Evolutionary conservation across 2,113 vertebrate species (phyloP).

Genomic region (Dascyllus trimaculatus): DNA sequence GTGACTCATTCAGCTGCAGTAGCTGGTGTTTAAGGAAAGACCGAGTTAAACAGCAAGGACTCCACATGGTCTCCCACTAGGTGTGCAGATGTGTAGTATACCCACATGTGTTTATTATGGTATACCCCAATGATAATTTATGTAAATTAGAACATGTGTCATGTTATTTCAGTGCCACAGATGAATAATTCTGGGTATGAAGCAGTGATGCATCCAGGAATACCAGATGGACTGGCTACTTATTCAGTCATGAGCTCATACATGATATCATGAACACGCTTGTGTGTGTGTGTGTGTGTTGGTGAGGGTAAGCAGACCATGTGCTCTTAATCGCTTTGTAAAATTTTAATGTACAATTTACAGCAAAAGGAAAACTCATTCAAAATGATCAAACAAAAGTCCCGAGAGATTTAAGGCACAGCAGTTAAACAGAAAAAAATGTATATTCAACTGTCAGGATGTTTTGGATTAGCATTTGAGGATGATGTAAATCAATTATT

Average conservation of each 20-base stretch:
- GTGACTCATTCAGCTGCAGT: constrained; percentile 33
- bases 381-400: neutral
- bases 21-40: constrained; percentile 31
- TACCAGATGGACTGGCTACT: constrained; percentile 33
- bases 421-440: neutral
- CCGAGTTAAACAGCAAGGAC: constrained; percentile 14
- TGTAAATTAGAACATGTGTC: constrained; percentile 33
- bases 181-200: constrained; percentile 29
- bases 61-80: neutral
- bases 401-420: neutral
- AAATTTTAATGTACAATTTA: neutral
- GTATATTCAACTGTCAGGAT: neutral
- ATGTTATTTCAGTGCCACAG: constrained; percentile 20
- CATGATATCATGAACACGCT: constrained; percentile 20
- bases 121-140: constrained; percentile 14
- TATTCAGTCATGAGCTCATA: constrained; percentile 19
- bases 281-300: neutral
- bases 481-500: neutral
- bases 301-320: neutral
- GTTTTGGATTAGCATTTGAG: neutral
- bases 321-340: too few relatives aligned
- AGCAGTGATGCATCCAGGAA: constrained; percentile 25
- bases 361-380: neutral
- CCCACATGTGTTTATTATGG: constrained; percentile 17
- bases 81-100: neutral